Percentiles rank a stretch among this genome's conserved stretches.
Evolutionary conservation across 2,113 vertebrate species (phyloP).

Genomic region (Tetrax tetrax): DNA sequence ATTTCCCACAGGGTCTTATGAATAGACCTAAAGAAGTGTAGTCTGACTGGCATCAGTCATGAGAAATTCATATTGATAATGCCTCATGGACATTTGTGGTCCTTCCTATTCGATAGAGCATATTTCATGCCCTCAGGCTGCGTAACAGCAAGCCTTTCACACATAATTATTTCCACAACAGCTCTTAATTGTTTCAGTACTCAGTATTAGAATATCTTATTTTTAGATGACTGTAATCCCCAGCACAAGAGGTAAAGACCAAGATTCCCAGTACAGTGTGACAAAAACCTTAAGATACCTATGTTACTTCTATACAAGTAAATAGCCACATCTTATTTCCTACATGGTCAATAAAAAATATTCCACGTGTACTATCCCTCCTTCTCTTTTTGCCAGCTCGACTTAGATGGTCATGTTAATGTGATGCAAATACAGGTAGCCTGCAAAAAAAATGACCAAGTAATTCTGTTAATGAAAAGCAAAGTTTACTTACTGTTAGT

Average conservation of each 20-base stretch:
- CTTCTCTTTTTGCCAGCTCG: not conserved
- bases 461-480: not conserved
- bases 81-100: not conserved
- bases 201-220: not conserved
- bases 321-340: not conserved
- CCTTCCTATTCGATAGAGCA: not conserved
- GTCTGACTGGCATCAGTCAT: not conserved
- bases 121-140: not conserved
- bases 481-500: not conserved
- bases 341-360: not conserved
- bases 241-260: not conserved
- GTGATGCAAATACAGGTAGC: not conserved
- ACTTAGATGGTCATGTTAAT: not conserved
- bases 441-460: not conserved
- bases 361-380: not conserved
- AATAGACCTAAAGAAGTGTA: not conserved
- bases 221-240: not conserved
- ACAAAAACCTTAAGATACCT: not conserved
- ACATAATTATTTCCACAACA: not conserved
- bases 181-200: not conserved
- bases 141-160: not conserved
- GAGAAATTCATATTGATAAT: not conserved
- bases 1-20: not conserved
- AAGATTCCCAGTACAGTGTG: not conserved
- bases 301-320: not conserved